Evolutionary conservation across 2,888 invertebrate species (phyloP).

Genomic region (Hyposoter dolosus): DNA sequence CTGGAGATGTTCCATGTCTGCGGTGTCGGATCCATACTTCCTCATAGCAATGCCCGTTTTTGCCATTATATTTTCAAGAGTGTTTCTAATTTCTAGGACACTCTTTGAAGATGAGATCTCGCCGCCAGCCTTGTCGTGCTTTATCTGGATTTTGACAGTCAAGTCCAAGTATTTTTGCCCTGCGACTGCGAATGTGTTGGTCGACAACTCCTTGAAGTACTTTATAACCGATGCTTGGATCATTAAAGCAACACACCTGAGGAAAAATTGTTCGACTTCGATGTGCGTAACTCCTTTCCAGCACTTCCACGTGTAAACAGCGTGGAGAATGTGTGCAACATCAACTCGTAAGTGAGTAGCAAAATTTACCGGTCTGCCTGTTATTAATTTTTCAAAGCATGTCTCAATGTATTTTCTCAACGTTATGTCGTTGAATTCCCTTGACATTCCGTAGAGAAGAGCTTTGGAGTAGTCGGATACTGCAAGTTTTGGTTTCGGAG

Average conservation of each 20-base stretch:
- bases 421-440: not conserved
- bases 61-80: not conserved
- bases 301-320: constrained; percentile 7
- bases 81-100: not conserved
- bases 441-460: not conserved
- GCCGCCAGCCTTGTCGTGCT: not conserved
- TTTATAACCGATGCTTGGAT: not conserved
- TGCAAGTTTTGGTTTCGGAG: not conserved
- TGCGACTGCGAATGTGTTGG: not conserved
- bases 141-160: not conserved
- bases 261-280: not conserved
- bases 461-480: not conserved
- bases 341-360: not conserved
- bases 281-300: not conserved
- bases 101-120: not conserved
- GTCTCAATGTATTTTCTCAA: not conserved
- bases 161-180: constrained; percentile 1
- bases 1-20: not conserved
- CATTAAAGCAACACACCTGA: not conserved
- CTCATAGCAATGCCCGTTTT: not conserved
- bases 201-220: not conserved
- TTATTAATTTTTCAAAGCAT: not conserved
- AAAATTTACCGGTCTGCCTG: not conserved
- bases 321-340: not conserved
- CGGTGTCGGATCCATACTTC: not conserved